Evolutionary conservation across 2,888 invertebrate genomes (phyloP).

Genomic region (Sympetrum striolatum): DNA sequence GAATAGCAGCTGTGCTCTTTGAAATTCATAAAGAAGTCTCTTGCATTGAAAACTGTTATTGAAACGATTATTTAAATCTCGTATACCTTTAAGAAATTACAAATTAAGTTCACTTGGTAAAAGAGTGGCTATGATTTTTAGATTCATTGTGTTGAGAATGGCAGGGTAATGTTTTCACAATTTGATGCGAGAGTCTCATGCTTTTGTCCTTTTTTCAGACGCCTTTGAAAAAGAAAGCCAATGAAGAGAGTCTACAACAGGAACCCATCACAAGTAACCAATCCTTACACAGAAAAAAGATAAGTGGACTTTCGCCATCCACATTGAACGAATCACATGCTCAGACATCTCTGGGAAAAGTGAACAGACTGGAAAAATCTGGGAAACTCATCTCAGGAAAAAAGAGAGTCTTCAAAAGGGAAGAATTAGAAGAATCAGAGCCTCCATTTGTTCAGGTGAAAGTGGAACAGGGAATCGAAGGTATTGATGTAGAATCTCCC

Average conservation of each 20-base stretch:
- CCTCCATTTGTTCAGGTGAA: conserved; percentile 18
- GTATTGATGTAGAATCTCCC: not conserved
- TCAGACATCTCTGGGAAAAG: not conserved
- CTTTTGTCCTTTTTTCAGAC: conserved; percentile 2
- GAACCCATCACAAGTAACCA: not conserved
- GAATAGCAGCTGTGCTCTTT: too few species aligned
- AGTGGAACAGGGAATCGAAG: conserved; percentile 17
- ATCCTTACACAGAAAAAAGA: not conserved
- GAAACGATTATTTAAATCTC: too few species aligned
- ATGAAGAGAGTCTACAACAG: not conserved
- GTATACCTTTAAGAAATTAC: too few species aligned
- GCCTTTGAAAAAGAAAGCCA: conserved; percentile 18
- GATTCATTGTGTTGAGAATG: not conserved
- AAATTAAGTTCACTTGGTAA: too few species aligned
- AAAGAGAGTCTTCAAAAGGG: conserved; percentile 6
- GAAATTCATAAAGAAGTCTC: too few species aligned
- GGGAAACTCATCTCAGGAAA: not conserved
- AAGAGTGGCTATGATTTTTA: too few species aligned
- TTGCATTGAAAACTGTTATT: too few species aligned
- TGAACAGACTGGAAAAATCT: conserved; percentile 7
- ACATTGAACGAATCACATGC: not conserved
- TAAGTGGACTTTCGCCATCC: not conserved
- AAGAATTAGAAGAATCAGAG: not conserved
- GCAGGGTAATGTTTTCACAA: not conserved
- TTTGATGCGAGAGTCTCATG: too few species aligned